Percentiles rank a stretch among this genome's conserved stretches.
These are phyloP conservation scores for Ceyx melanurus DNA, from an alignment of 2,113 vertebrate species.

Conservation along the genomic window DNA sequence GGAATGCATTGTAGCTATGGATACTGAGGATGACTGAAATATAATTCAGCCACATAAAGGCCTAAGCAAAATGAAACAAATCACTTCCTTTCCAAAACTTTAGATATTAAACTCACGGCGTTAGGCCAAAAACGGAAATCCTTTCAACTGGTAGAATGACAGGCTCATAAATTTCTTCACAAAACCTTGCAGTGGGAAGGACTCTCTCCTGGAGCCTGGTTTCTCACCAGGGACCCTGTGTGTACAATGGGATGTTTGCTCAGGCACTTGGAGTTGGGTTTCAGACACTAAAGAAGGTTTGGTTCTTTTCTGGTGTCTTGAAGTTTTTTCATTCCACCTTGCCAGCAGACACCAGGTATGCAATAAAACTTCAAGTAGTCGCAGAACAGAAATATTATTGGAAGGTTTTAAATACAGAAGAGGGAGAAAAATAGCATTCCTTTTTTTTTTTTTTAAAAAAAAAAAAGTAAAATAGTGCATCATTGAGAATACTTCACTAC, in stretches of 20 bases:
- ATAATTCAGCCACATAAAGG: constrained; percentile 63
- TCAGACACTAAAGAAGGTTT: constrained; percentile 26
- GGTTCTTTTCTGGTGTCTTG: neutral
- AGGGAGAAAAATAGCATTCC: neutral
- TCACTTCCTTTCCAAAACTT: constrained; percentile 61
- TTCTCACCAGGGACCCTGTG: constrained; percentile 48
- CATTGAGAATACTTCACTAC: neutral
- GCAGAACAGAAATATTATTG: constrained; percentile 3
- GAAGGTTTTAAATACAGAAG: neutral
- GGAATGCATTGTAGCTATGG: constrained; percentile 66
- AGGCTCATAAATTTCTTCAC: constrained; percentile 60
- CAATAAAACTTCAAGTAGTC: neutral
- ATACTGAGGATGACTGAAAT: constrained; percentile 60
- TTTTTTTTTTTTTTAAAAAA: neutral
- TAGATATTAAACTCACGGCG: constrained; percentile 36
- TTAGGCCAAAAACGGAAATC: constrained; percentile 49
- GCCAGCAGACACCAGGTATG: neutral
- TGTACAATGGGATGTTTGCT: constrained; percentile 58
- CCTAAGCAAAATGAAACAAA: constrained; percentile 62
- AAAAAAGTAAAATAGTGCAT: neutral
- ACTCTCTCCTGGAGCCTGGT: neutral
- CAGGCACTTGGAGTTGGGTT: neutral
- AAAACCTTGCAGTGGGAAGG: constrained; percentile 42
- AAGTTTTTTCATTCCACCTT: constrained; percentile 28
- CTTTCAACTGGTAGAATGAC: constrained; percentile 56